A percentile compares a stretch with the other conserved stretches of the same genome.
These are phyloP conservation scores for Barypeithes pellucidus DNA, from an alignment of 2,888 invertebrate species.

Conservation along the genomic window DNA sequence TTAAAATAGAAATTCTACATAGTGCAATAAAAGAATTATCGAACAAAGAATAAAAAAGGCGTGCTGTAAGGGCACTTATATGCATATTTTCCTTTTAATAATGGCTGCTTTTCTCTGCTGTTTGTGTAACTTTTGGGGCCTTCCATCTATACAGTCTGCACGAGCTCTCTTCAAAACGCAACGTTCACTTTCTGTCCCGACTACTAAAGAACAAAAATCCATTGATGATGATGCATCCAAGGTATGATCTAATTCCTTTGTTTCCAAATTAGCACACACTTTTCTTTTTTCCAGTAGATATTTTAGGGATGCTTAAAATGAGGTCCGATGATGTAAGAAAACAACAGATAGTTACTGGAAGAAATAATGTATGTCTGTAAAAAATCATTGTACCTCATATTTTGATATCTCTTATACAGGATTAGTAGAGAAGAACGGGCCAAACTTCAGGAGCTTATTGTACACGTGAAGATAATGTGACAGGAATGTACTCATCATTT, in stretches of 20 bases:
- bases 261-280: constrained; percentile 28
- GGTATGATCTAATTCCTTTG: constrained; percentile 63
- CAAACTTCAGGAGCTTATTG: too few species aligned
- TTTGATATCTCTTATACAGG: constrained; percentile 13
- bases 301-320: constrained; percentile 10
- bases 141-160: constrained; percentile 73
- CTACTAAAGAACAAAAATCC: constrained; percentile 83
- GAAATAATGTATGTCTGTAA: not conserved
- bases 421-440: too few species aligned
- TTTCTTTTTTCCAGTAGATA: constrained; percentile 16
- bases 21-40: too few species aligned
- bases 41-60: constrained; percentile 21
- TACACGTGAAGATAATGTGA: too few species aligned
- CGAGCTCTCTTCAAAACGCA: constrained; percentile 92
- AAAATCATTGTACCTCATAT: constrained; percentile 4
- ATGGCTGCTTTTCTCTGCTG: constrained; percentile 68
- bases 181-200: constrained; percentile 94
- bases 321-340: not conserved
- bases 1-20: too few species aligned
- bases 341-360: not conserved
- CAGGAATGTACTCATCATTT: too few species aligned
- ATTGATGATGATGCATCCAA: constrained; percentile 68
- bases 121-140: constrained; percentile 67
- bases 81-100: constrained; percentile 44
- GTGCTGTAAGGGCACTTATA: constrained; percentile 36